A percentile compares a stretch with the other conserved stretches of the same genome.
Conservation (phyloP, 1,140 invertebrate species). For the Panagrolaimus sp. region DNA sequence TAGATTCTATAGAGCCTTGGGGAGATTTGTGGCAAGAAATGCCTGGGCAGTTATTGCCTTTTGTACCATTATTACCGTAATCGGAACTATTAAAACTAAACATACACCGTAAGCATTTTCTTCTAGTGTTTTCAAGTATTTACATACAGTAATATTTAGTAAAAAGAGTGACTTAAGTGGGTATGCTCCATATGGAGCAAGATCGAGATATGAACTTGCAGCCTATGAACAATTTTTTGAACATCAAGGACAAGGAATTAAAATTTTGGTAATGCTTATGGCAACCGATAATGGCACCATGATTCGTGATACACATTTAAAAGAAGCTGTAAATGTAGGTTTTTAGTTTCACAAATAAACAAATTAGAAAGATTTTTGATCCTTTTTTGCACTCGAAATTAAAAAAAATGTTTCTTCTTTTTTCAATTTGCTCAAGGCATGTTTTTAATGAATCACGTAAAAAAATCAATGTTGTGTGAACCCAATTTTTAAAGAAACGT, state of each 20-base stretch:
- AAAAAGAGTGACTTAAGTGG: slow-evolving; percentile 26
- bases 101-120: slow-evolving; percentile 3
- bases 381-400: no score
- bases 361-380: not conserved
- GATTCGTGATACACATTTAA: slow-evolving; percentile 22
- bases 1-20: not conserved
- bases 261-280: slow-evolving; percentile 24
- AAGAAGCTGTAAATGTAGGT: slow-evolving; percentile 20
- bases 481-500: no score
- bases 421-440: no score
- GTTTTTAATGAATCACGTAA: no score
- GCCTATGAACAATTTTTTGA: slow-evolving; percentile 27
- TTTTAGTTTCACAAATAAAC: not conserved
- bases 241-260: slow-evolving; percentile 24
- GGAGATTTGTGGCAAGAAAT: not conserved
- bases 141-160: not conserved
- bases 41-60: not conserved
- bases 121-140: not conserved
- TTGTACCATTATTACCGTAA: not conserved
- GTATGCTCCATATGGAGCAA: slow-evolving; percentile 23
- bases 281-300: slow-evolving; percentile 28
- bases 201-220: slow-evolving; percentile 20
- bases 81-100: not conserved
- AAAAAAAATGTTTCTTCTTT: no score
- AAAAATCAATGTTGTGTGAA: no score